Evolutionary conservation across 2,888 invertebrate species (phyloP).

Genomic region (Apodemia zela): DNA sequence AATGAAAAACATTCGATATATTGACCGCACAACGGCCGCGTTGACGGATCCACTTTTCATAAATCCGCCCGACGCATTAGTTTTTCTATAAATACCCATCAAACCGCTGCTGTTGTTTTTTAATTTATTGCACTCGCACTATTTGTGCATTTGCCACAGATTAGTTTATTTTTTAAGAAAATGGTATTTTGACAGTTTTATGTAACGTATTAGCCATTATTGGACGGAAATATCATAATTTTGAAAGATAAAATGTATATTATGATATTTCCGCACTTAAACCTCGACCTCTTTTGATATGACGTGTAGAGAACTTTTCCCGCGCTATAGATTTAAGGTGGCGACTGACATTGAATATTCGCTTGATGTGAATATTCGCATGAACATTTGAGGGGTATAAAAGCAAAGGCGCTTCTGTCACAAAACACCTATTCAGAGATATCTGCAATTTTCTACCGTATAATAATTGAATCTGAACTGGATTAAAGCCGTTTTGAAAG

Average conservation of each 20-base stretch:
- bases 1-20: constrained; percentile 22
- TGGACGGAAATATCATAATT: neutral
- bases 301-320: too few species aligned
- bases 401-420: too few species aligned
- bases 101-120: neutral
- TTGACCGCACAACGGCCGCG: constrained; percentile 25
- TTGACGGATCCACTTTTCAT: constrained; percentile 31
- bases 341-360: too few species aligned
- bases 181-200: constrained; percentile 5
- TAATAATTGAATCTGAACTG: too few species aligned
- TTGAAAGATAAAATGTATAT: neutral
- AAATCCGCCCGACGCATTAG: constrained; percentile 28
- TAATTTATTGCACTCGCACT: neutral
- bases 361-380: too few species aligned
- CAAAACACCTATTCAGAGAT: too few species aligned
- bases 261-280: neutral
- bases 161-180: neutral
- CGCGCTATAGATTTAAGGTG: too few species aligned
- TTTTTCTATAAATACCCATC: constrained; percentile 25
- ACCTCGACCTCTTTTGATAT: neutral
- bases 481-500: too few species aligned
- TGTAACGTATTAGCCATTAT: neutral
- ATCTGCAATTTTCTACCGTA: too few species aligned
- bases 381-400: too few species aligned
- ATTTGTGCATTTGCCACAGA: neutral